These are phyloP conservation scores for Hippocampus zosterae DNA, from an alignment of 2,113 vertebrate species.

Conservation along the genomic window DNA sequence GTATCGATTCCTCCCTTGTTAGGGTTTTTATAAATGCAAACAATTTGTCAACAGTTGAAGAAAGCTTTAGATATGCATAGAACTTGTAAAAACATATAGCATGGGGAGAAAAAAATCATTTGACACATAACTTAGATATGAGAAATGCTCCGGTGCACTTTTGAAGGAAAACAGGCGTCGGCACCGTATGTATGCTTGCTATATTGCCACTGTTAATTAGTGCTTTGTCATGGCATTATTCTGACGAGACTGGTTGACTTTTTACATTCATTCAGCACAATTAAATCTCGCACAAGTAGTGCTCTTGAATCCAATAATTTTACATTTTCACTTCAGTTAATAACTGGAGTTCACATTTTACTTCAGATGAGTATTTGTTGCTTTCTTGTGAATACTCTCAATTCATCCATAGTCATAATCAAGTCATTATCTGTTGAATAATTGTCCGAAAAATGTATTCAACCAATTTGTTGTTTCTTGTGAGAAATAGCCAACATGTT, in stretches of 20 bases:
- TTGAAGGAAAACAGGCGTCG: not conserved
- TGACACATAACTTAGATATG: not conserved
- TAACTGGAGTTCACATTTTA: constrained; percentile 32
- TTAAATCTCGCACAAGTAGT: constrained; percentile 23
- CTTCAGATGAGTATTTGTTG: constrained; percentile 67
- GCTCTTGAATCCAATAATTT: constrained; percentile 14
- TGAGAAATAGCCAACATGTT: constrained; percentile 35
- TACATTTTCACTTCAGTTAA: constrained; percentile 26
- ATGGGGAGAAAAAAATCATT: constrained; percentile 19
- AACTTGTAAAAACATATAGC: constrained; percentile 14
- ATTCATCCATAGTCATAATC: constrained; percentile 58
- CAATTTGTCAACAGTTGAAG: constrained; percentile 7
- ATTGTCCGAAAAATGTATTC: constrained; percentile 38
- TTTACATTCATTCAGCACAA: not conserved
- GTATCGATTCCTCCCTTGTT: not conserved
- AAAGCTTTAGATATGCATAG: constrained; percentile 9
- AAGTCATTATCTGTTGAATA: constrained; percentile 43
- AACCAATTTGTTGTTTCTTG: constrained; percentile 30
- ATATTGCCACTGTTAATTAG: not conserved
- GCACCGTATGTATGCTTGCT: not conserved
- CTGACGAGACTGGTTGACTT: constrained; percentile 1
- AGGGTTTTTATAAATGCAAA: constrained; percentile 11
- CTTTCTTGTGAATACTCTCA: constrained; percentile 57
- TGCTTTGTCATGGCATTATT: not conserved
- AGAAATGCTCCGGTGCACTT: not conserved